Evolutionary conservation across 2,113 vertebrate species (phyloP), one percentile per base, ranked within the genome.

Genomic region (Ciconia maguari): DNA sequence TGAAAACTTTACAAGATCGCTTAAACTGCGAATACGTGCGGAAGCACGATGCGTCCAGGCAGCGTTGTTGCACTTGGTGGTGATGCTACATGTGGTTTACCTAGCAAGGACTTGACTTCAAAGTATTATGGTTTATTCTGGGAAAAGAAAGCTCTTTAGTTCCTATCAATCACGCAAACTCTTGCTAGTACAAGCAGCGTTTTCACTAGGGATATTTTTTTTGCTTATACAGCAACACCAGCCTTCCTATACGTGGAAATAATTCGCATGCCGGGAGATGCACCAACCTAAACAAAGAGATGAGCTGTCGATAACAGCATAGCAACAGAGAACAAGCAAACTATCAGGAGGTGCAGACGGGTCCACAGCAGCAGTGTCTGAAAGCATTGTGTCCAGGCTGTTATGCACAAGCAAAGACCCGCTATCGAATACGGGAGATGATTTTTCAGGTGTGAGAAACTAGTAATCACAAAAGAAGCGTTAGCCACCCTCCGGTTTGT

Each of bases 41-140:
- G 36, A 16, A 54, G 13, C 6, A 1, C 3, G 24, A 16, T 15
- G n/a, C 4, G 2, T 34, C 26, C 0, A 0, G 46, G 70, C 30
- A 12, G 17, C 0, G 30, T 11, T 0, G 1, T 4, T 44, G 34
- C 17, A 7, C 42, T 22, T 16, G 20, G 6, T 24, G 58, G 21
- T 32, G 54, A 20, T 48, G 20, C n/a, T 17, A 4, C 14, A 2
- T 6, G 2, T 3, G 25, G 38, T 38, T 57, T 52, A 19, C 57
- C 49, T 10, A 27, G 34, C 49, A 26, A 41, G 79, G 54, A 27
- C 34, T 48, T 62, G 0, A 34, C 34, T 30, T 68, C 27, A 6
- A 46, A 68, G 8, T 20, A 1, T 8, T 30, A 10, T 1, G 8
- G 6, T 49, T 90, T 64, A 20, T 64, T 49, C 22, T 13, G n/a